Evolutionary conservation across 2,113 vertebrate species (phyloP).

Genomic region (Puntigrus tetrazona): DNA sequence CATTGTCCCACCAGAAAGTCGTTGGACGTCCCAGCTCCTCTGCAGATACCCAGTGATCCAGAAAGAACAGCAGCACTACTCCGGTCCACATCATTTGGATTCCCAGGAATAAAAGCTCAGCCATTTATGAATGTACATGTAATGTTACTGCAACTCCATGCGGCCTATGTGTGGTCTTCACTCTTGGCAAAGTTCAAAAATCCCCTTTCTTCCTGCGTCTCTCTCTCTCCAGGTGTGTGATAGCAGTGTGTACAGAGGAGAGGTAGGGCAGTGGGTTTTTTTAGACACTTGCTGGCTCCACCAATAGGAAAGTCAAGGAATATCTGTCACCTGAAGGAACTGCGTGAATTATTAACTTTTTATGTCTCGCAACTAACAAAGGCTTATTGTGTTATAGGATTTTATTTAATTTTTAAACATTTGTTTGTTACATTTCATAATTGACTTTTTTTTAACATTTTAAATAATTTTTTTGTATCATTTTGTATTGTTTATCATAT

Average conservation of each 20-base stretch:
- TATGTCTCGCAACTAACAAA: background rate
- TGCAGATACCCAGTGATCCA: conserved; percentile 26
- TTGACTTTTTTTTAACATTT: too few species aligned
- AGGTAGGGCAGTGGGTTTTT: conserved; percentile 22
- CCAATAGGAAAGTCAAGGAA: background rate
- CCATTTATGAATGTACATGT: background rate
- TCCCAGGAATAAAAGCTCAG: background rate
- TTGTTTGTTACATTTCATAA: too few species aligned
- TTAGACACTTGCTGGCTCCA: background rate
- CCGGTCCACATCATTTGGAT: background rate
- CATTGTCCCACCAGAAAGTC: background rate
- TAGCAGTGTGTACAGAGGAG: background rate
- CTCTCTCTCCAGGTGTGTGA: conserved; percentile 26
- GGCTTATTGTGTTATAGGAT: background rate
- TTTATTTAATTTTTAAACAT: too few species aligned
- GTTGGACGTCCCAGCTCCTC: background rate
- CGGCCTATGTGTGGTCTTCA: background rate
- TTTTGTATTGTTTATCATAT: too few species aligned
- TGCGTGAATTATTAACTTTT: conserved; percentile 18
- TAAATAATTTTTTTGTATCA: too few species aligned
- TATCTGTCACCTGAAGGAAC: conserved; percentile 3
- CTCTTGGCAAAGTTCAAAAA: conserved; percentile 30
- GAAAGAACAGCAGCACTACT: background rate
- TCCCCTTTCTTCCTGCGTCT: conserved; percentile 26
- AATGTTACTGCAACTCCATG: background rate